Evolutionary conservation across 2,797 vertebrate genomes (phyloP), one percentile per base, ranked within the genome.

Genomic region (Falco biarmicus): DNA sequence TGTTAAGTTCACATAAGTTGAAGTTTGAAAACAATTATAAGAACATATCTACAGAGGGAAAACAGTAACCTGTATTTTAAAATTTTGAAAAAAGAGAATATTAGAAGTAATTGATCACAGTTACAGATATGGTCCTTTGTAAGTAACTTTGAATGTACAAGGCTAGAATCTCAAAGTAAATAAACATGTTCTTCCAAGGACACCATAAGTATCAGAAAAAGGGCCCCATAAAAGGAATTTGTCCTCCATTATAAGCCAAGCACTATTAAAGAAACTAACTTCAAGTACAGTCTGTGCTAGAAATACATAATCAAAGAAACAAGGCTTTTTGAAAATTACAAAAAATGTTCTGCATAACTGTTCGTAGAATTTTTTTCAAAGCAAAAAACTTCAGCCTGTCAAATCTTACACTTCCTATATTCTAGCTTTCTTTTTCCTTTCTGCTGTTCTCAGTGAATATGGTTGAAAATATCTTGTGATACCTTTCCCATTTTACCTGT

Each of bases 211-310:
- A 53, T 57, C n/a, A 66, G 17, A 91, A 19, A 71, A 86, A 71
- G 4, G 7, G 12, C 16, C 20, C 4, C 0, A 20, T n/a, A 56
- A 31, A 51, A 5, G 6, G 2, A 5, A 2, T 1, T 26, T 71
- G 57, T 24, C 7, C 51, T 63, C 22, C 45, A 24, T 66, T 73
- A n/a, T 25, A 85, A 86, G 37, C 25, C 57, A 75, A 64, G 6
- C 3, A 7, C 3, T 81, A 45, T 31, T 64, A 48, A 80, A 51
- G 41, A 75, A 6, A 56, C 3, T 53, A 73, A 70, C 6, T 43
- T 50, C 3, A 77, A 70, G 29, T 24, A 54, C 10, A 73, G 13
- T 63, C 88, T 84, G 24, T 24, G 11, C 12, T 65, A 63, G 43
- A 69, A 83, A 69, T 77, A 28, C 3, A 19, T 32, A 64, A 32